These are phyloP conservation scores for Drosophila nr. fundita DNA, from an alignment of 2,888 invertebrate species.

Conservation along the genomic window DNA sequence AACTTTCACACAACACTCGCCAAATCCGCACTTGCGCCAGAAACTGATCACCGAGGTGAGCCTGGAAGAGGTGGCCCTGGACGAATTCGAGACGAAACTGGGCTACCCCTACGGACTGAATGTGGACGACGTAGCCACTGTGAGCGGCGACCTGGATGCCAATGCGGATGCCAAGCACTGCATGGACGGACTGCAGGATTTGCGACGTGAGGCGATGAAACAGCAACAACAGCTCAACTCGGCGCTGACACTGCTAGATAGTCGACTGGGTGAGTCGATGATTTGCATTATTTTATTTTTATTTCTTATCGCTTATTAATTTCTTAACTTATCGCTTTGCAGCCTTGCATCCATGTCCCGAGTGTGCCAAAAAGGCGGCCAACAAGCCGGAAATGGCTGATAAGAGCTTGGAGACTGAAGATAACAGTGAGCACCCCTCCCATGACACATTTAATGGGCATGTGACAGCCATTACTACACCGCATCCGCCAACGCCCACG, in stretches of 20 bases:
- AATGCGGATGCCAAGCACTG: constrained; percentile 88
- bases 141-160: constrained; percentile 87
- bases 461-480: constrained; percentile 8
- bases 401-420: constrained; percentile 84
- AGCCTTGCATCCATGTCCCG: constrained; percentile 80
- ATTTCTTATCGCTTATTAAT: neutral
- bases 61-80: constrained; percentile 90
- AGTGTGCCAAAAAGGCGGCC: constrained; percentile 77
- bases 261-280: constrained; percentile 82
- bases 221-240: constrained; percentile 88
- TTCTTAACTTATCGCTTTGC: neutral
- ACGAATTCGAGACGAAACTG: constrained; percentile 69
- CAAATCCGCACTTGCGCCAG: constrained; percentile 86
- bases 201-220: constrained; percentile 87
- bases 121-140: constrained; percentile 42
- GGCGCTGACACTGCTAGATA: constrained; percentile 82
- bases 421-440: constrained; percentile 51
- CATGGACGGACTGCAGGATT: constrained; percentile 87
- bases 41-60: constrained; percentile 87
- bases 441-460: constrained; percentile 34
- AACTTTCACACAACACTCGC: constrained; percentile 89
- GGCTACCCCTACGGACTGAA: constrained; percentile 82
- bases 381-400: constrained; percentile 84
- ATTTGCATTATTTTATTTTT: constrained; percentile 1
- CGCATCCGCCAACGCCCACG: constrained; percentile 6